A percentile compares a stretch with the other conserved stretches of the same genome.
These are phyloP conservation scores for Chaetogeoica ovagalla DNA, from an alignment of 2,888 invertebrate genomes.

Conservation along the genomic window DNA sequence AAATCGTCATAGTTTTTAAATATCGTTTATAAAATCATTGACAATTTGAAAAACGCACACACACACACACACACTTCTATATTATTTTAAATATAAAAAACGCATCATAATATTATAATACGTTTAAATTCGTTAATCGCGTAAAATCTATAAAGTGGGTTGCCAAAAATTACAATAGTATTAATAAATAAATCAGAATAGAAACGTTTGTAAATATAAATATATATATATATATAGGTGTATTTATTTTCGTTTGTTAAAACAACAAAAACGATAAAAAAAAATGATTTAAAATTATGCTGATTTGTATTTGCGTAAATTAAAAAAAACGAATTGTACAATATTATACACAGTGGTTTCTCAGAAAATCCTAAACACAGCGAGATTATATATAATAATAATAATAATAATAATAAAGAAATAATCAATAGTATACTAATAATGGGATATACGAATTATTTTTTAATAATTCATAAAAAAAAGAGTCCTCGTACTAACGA, in stretches of 20 bases:
- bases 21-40: too few relatives aligned
- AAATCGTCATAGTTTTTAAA: too few relatives aligned
- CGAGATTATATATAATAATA: too few relatives aligned
- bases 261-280: background rate
- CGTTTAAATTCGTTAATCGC: background rate
- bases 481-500: too few relatives aligned
- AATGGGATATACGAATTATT: too few relatives aligned
- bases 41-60: too few relatives aligned
- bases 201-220: background rate
- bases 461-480: too few relatives aligned
- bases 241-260: background rate
- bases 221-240: background rate
- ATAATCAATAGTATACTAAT: too few relatives aligned
- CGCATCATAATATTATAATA: too few relatives aligned
- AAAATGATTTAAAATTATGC: slow-evolving; percentile 1
- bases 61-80: too few relatives aligned
- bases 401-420: too few relatives aligned
- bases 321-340: background rate
- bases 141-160: background rate
- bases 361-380: background rate
- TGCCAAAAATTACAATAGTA: slow-evolving; percentile 23
- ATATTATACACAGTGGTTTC: background rate
- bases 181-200: background rate
- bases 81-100: too few relatives aligned
- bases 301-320: slow-evolving; percentile 2